These are phyloP conservation scores for Strix occidentalis DNA, from an alignment of 2,797 vertebrate genomes.

Conservation along the genomic window DNA sequence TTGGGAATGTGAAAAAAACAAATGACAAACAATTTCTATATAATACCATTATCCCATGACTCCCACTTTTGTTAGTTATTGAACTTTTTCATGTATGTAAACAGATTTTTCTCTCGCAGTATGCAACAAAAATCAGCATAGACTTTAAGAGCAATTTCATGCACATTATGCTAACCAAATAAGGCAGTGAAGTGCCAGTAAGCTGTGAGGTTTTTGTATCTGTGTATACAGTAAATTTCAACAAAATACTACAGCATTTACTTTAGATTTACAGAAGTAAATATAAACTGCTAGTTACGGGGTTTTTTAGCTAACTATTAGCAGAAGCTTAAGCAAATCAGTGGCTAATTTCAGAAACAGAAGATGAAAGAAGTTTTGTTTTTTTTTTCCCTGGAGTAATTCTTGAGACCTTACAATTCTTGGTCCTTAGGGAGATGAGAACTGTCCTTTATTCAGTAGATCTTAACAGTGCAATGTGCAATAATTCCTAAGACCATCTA, in stretches of 20 bases:
- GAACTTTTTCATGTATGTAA: conserved; percentile 57
- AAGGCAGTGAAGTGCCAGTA: conserved; percentile 77
- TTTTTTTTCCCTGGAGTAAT: conserved; percentile 75
- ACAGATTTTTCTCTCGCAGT: conserved; percentile 63
- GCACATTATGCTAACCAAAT: conserved; percentile 80
- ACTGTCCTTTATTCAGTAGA: conserved; percentile 79
- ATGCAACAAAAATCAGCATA: conserved; percentile 71
- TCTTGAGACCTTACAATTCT: conserved; percentile 81
- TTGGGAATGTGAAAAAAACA: conserved; percentile 43
- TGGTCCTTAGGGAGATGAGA: conserved; percentile 79
- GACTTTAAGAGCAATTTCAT: conserved; percentile 77
- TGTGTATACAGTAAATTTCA: conserved; percentile 72
- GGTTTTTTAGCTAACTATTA: conserved; percentile 62
- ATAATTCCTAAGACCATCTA: conserved; percentile 77
- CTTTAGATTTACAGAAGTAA: conserved; percentile 77
- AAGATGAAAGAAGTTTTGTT: conserved; percentile 57
- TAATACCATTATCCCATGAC: conserved; percentile 40
- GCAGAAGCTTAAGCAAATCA: conserved; percentile 78
- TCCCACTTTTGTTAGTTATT: conserved; percentile 44
- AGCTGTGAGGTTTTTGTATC: conserved; percentile 67
- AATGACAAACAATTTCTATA: conserved; percentile 26
- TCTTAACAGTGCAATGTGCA: conserved; percentile 82
- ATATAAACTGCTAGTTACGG: conserved; percentile 70
- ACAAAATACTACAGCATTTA: conserved; percentile 78
- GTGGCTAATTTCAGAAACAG: conserved; percentile 73